These are phyloP conservation scores for Chloroceryle inda DNA, from an alignment of 2,797 vertebrate species.

Conservation along the genomic window DNA sequence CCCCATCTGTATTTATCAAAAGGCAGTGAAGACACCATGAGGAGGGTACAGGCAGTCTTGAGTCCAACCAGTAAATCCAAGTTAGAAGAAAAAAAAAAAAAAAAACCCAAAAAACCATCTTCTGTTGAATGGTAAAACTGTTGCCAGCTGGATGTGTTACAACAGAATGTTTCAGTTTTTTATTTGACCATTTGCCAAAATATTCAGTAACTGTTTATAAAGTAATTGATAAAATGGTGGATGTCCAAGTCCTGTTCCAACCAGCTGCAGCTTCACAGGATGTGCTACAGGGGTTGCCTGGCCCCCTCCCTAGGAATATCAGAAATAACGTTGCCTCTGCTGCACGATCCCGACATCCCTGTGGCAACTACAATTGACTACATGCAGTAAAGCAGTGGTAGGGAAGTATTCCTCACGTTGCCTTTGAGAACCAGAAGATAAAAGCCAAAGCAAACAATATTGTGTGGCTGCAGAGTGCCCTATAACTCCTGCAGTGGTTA, in stretches of 20 bases:
- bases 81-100: neutral
- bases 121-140: neutral
- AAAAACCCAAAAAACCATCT: too few relatives aligned
- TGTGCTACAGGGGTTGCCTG: neutral
- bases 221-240: neutral
- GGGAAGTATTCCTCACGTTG: neutral
- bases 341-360: neutral
- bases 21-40: neutral
- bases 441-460: neutral
- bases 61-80: neutral
- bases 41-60: neutral
- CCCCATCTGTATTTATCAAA: neutral
- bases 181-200: neutral
- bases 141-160: neutral
- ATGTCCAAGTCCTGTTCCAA: neutral
- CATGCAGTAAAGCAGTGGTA: neutral
- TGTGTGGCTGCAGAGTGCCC: neutral
- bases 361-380: neutral
- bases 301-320: neutral
- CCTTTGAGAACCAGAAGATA: neutral
- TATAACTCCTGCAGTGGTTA: neutral
- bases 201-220: neutral
- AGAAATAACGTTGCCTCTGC: fast-evolving
- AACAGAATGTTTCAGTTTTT: neutral
- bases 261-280: neutral